Evolutionary conservation across 1,140 invertebrate species (phyloP), one percentile per base, ranked within the genome.

Genomic region (Arion vulgaris): DNA sequence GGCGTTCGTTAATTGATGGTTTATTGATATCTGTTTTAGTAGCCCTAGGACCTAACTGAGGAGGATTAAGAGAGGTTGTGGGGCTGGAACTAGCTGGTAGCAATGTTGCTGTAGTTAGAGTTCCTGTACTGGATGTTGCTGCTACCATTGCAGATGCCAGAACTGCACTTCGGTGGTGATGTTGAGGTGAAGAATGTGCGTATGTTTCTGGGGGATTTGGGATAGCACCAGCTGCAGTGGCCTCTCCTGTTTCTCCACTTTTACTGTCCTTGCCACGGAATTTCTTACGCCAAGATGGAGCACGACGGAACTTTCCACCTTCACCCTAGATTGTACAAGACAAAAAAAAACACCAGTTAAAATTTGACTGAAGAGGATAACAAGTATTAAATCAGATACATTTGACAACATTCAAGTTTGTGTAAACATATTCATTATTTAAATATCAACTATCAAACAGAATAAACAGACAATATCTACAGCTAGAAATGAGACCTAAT

Each of bases 201-300:
- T 45, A 41, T 17, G 62, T 66, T 45, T 83, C 82, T 38, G 69
- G 38, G 13, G 78, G 34, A 32, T 68, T 80, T 36, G 49, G 72
- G 28, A 86, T 69, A 62, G 82, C 86, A 38, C 81, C 83, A 32
- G 84, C 69, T 36, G 81, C 85, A 19, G 76, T 79, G 28, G 79
- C 80, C 34, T 85, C 87, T 36, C 82, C 88, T 36, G 86, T 87
- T 38, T 87, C 88, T 36, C 88, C 85, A 32, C 86, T 86, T 77
- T 87, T 88, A 69, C 85, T 85, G 45, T 91, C 91, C 81, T 91
- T 92, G 68, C 77, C 86, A 36, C 89, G 84, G 85, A 91, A 91
- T 77, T 91, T 91, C 81, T 91, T 92, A 66, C 90, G 85, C 91
- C 91, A 91, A 45, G 90, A 92, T 80, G 90, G 90, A 81, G 88